Percentiles rank a stretch among this genome's conserved stretches.
phyloP scores from a whole-genome alignment of 2,888 invertebrate genomes.

The Nomada flava region DNA sequence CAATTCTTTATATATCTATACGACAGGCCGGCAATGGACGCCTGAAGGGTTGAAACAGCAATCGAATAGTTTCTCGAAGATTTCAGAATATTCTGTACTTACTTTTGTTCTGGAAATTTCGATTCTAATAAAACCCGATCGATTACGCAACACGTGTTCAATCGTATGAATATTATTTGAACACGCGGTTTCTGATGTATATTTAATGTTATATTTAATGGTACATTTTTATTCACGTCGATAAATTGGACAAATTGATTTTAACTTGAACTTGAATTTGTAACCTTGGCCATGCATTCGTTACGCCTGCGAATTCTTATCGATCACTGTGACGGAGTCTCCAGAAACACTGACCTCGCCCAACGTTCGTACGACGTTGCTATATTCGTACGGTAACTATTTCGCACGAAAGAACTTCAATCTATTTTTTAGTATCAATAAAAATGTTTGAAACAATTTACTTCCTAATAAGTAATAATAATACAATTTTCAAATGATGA shows the following conservation, averaged over 20 bases:
- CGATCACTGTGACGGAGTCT: background rate
- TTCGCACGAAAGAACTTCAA: background rate
- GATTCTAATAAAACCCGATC: background rate
- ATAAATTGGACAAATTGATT: background rate
- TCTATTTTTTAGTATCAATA: background rate
- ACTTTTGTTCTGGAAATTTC: slow-evolving; percentile 4
- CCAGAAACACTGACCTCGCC: background rate
- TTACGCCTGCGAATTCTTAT: background rate
- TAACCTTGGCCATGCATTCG: no score
- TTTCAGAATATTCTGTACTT: slow-evolving; percentile 8
- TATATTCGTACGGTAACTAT: background rate
- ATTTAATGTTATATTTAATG: background rate
- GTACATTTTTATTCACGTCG: background rate
- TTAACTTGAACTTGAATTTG: background rate
- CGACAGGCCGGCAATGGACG: no score
- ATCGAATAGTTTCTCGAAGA: slow-evolving; percentile 6
- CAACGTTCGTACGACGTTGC: background rate
- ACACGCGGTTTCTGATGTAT: background rate
- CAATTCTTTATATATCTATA: slow-evolving; percentile 31
- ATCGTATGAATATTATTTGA: background rate
- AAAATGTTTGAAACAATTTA: background rate
- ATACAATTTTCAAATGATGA: background rate
- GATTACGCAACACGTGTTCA: no score
- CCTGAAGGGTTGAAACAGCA: background rate
- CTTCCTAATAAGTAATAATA: background rate